phyloP scores from a whole-genome alignment of 2,113 vertebrate genomes.

The Cyprinodon variegatus region DNA sequence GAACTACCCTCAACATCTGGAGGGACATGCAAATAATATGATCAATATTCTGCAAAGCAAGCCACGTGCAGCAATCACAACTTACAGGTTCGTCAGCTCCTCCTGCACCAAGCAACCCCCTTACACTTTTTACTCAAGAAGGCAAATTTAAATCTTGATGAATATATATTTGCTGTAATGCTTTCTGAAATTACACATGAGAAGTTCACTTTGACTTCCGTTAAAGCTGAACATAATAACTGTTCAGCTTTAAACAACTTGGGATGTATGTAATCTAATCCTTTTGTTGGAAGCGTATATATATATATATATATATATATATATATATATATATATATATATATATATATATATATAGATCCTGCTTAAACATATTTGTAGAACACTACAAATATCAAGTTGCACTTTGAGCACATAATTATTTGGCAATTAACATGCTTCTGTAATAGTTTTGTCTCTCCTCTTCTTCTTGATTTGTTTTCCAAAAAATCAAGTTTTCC shows the following conservation, averaged over 20 bases:
- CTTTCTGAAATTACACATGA: constrained; percentile 30
- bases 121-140: neutral
- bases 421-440: too few species aligned
- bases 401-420: too few species aligned
- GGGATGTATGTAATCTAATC: neutral
- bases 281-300: too few species aligned
- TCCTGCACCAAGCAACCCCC: neutral
- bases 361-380: too few species aligned
- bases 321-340: too few species aligned
- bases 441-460: too few species aligned
- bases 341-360: too few species aligned
- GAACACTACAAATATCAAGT: too few species aligned
- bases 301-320: too few species aligned
- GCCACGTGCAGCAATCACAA: constrained; percentile 25
- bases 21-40: constrained; percentile 48
- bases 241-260: neutral
- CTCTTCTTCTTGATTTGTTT: too few species aligned
- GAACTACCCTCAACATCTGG: constrained; percentile 53
- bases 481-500: too few species aligned
- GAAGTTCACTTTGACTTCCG: constrained; percentile 8
- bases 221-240: constrained; percentile 25
- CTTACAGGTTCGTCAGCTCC: constrained; percentile 37
- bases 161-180: constrained; percentile 18
- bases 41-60: constrained; percentile 55
- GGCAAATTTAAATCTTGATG: constrained; percentile 18